Conservation (phyloP, 2,888 invertebrate genomes). For the Lydus trimaculatus region DNA sequence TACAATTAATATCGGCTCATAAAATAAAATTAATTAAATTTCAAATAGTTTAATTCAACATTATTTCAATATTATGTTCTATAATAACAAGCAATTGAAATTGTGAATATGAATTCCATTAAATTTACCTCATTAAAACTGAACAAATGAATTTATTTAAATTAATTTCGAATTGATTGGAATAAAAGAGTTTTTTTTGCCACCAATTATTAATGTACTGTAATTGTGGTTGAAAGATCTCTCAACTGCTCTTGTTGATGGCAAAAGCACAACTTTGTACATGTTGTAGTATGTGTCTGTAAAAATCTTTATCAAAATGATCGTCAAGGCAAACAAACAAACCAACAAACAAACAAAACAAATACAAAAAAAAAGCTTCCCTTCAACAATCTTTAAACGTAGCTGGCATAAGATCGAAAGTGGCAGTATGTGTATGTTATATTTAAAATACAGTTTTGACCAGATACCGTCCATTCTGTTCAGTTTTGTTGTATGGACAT, state of each 20-base stretch:
- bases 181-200: no score
- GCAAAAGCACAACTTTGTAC: no score
- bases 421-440: not conserved
- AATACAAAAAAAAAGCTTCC: not conserved
- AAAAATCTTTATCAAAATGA: not conserved
- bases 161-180: no score
- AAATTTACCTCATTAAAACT: not conserved
- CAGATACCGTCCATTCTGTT: conserved; percentile 35
- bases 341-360: not conserved
- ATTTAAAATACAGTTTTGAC: conserved; percentile 24
- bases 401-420: conserved; percentile 14
- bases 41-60: not conserved
- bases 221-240: no score
- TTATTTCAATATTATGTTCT: not conserved
- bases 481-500: conserved; percentile 46
- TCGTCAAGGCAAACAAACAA: not conserved
- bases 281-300: no score
- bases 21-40: conserved; percentile 1
- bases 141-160: no score
- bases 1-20: not conserved
- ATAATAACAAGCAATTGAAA: not conserved
- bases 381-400: not conserved
- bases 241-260: no score
- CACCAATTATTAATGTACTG: no score
- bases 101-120: not conserved